phyloP scores from a whole-genome alignment of 2,888 invertebrate genomes.

The Polydrusus tereticollis region DNA sequence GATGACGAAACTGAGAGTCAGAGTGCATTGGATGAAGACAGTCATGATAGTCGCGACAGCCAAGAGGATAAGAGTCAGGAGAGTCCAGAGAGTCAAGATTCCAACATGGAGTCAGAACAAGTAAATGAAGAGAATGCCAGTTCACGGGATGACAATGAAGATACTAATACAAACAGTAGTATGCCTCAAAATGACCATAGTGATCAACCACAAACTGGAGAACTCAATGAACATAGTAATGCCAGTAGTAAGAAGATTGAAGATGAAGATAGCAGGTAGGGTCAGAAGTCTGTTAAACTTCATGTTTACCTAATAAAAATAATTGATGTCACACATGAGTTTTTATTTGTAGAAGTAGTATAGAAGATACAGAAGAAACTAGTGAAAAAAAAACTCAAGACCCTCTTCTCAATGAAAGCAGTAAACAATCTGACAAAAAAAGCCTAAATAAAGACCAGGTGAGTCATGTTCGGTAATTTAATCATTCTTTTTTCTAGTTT shows the following conservation, averaged over 20 bases:
- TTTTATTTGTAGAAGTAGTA: constrained; percentile 28
- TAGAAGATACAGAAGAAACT: constrained; percentile 2
- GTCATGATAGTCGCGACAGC: constrained; percentile 40
- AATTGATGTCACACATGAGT: not conserved
- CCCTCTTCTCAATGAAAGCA: constrained; percentile 25
- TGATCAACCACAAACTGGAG: constrained; percentile 52
- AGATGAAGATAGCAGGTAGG: constrained; percentile 46
- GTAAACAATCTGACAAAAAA: constrained; percentile 32
- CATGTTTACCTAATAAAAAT: not conserved
- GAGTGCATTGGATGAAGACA: constrained; percentile 41
- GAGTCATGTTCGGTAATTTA: not conserved
- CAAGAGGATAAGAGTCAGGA: constrained; percentile 54
- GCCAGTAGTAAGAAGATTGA: constrained; percentile 38
- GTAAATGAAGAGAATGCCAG: constrained; percentile 26
- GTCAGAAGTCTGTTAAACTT: constrained; percentile 29
- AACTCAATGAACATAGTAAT: constrained; percentile 52
- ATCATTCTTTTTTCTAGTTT: not conserved
- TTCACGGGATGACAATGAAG: constrained; percentile 36
- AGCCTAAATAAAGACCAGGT: constrained; percentile 28
- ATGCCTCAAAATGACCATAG: constrained; percentile 51
- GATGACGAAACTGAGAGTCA: constrained; percentile 33
- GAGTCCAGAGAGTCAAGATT: constrained; percentile 46
- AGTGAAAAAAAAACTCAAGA: constrained; percentile 17
- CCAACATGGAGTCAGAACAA: constrained; percentile 41
- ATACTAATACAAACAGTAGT: constrained; percentile 44